Evolutionary conservation across 2,888 invertebrate genomes (phyloP), one percentile per base, ranked within the genome.

Genomic region (Tenthredo distinguenda): DNA sequence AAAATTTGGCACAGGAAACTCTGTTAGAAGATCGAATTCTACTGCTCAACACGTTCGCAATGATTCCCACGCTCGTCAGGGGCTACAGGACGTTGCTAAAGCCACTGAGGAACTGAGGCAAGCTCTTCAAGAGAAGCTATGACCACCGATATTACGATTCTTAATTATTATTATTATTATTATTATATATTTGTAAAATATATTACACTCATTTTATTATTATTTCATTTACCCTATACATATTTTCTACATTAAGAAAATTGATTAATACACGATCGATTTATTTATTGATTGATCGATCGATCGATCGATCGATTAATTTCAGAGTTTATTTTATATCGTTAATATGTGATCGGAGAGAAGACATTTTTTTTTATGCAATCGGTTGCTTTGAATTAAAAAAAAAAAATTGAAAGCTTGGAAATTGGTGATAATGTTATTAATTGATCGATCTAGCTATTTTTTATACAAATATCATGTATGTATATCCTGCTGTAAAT

Each of bases 51-150:
- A 96, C 91, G 94, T 95, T 15, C 47, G 62, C 21, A 50, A 58
- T 37, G 68, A 82, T 31, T 34, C 43, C 1, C 94, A 92, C 90
- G 94, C 94, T 90, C 90, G 93, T 88, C 90, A 93, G 90, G 85
- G 90, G 87, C 68, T 89, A 87, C 91, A 93, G 92, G 95, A 95
- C 91, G 94, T 96, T 89, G 95, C 95, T 86, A 97, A 96, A 93
- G 96, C 96, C 21, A 96, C 97, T 10, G 97, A 97, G 92, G 97
- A 97, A 90, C 94, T 97, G n/a, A 95, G 97, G 88, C 95, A 96
- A 91, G 95, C 96, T 81, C 94, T 97, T 76, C 97, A 97, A 91
- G 96, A 97, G 89, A 97, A 97, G 94, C 96, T 97, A 93, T 97
- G 96, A 96, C 94, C 88, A 84, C 79, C 68, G 85, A 83, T 58